Evolutionary conservation across 2,888 invertebrate species (phyloP).

Genomic region (Auanema freiburgensis): DNA sequence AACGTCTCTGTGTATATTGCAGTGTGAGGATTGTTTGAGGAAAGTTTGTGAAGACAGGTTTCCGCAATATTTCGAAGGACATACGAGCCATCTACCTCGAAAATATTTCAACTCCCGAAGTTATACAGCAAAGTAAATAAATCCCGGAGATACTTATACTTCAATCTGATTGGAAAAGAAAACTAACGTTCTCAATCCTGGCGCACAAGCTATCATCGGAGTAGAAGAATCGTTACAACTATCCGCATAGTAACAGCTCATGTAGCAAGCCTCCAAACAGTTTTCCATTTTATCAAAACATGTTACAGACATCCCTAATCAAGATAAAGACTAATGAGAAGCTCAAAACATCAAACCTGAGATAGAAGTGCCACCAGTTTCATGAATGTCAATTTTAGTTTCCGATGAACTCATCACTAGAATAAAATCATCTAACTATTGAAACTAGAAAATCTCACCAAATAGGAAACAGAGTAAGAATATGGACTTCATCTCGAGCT

Average conservation of each 20-base stretch:
- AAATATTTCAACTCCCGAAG: not conserved
- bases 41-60: not conserved
- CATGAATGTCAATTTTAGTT: too few species aligned
- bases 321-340: not conserved
- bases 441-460: too few species aligned
- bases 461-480: too few species aligned
- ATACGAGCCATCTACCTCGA: not conserved
- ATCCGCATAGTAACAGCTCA: constrained; percentile 45
- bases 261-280: constrained; percentile 43
- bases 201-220: constrained; percentile 44
- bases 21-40: not conserved
- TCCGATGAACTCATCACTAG: too few species aligned
- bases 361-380: too few species aligned
- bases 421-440: too few species aligned
- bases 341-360: too few species aligned
- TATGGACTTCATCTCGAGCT: too few species aligned
- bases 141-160: not conserved
- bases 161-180: not conserved
- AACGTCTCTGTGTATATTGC: not conserved
- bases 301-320: constrained; percentile 30
- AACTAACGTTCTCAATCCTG: constrained; percentile 41
- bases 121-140: too few species aligned
- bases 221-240: constrained; percentile 41
- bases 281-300: constrained; percentile 39
- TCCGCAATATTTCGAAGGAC: not conserved